A percentile compares a stretch with the other conserved stretches of the same genome.
phyloP scores from a whole-genome alignment of 2,888 invertebrate species.

The Drosophila mimica region DNA sequence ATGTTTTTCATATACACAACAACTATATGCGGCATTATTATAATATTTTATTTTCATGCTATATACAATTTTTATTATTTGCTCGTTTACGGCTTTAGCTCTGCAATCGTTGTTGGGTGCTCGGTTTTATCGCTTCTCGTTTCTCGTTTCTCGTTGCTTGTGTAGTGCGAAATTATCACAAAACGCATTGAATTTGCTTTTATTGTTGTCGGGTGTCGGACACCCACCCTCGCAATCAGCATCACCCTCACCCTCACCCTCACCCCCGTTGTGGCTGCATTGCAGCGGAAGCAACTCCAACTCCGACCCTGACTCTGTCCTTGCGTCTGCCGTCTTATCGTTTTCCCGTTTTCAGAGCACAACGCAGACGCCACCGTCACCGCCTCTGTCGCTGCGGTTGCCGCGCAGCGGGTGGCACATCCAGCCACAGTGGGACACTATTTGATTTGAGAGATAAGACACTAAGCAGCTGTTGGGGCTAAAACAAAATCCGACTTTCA shows the following conservation, averaged over 20 bases:
- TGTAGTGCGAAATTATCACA: conserved; percentile 75
- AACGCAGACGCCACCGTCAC: conserved; percentile 40
- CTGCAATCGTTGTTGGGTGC: conserved; percentile 13
- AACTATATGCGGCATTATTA: conserved; percentile 29
- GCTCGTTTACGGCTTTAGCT: conserved; percentile 65
- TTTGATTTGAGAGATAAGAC: background rate
- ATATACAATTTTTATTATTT: conserved; percentile 74
- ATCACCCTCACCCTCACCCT: background rate
- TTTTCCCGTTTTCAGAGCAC: conserved; percentile 64
- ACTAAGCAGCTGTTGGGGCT: background rate
- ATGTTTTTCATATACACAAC: conserved; percentile 59
- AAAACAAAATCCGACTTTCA: background rate
- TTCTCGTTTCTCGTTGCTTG: conserved; percentile 56
- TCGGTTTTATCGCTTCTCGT: conserved; percentile 44
- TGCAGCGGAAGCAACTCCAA: conserved; percentile 57
- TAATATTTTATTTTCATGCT: conserved; percentile 50
- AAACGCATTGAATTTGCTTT: conserved; percentile 78
- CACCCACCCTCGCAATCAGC: conserved; percentile 25
- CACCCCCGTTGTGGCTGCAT: conserved; percentile 21
- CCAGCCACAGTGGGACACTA: conserved; percentile 39
- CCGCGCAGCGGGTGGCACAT: conserved; percentile 39
- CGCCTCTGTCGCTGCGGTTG: conserved; percentile 37
- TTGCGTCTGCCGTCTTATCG: conserved; percentile 70
- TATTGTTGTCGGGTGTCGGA: conserved; percentile 63
- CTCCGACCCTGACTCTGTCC: background rate